Conservation (phyloP, 2,113 vertebrate genomes). For the Pimephales promelas region DNA sequence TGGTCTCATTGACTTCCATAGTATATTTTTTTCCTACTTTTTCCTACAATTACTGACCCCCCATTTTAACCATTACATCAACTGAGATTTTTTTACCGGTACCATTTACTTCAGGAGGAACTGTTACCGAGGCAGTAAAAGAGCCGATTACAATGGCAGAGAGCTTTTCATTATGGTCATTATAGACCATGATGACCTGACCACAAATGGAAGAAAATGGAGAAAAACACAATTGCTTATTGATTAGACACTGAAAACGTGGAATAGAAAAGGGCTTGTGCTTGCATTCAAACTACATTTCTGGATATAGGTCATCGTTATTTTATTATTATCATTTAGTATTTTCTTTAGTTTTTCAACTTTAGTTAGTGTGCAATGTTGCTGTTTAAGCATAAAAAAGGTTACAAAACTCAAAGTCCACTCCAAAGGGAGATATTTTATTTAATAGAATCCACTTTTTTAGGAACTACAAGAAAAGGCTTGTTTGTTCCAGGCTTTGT, state of each 20-base stretch:
- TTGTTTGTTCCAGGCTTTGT: no score
- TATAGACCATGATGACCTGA: neutral
- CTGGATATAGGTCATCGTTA: neutral
- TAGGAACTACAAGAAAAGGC: no score
- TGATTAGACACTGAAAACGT: conserved; percentile 7
- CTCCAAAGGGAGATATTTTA: no score
- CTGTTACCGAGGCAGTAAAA: neutral
- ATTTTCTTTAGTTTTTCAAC: neutral
- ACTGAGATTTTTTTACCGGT: neutral
- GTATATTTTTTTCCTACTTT: no score
- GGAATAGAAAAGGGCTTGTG: neutral
- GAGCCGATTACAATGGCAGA: neutral
- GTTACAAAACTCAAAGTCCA: no score
- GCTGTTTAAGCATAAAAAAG: no score
- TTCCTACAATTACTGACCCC: no score
- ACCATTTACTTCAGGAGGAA: neutral
- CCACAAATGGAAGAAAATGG: conserved; percentile 18
- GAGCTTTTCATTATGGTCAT: neutral
- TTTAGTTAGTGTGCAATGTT: no score
- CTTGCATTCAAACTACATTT: neutral
- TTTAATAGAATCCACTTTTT: no score
- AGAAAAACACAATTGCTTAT: neutral
- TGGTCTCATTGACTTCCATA: no score
- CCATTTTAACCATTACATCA: neutral
- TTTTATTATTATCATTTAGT: neutral